phyloP scores from a whole-genome alignment of 2,888 invertebrate genomes.

The Phyto melanocephala region DNA sequence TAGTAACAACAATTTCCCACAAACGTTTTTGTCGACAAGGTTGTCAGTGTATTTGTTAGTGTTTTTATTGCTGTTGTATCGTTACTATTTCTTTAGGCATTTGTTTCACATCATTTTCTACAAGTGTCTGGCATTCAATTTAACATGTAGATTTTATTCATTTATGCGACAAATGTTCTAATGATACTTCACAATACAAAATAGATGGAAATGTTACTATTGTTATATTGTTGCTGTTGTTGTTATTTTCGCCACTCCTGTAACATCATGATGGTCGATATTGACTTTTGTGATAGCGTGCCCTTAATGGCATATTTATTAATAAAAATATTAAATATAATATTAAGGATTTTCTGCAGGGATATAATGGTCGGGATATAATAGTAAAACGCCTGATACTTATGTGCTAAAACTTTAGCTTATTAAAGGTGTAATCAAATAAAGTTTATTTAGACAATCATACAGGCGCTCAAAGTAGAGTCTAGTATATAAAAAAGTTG shows the following conservation, averaged over 20 bases:
- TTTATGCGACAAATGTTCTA: slow-evolving; percentile 65
- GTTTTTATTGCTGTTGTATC: slow-evolving; percentile 22
- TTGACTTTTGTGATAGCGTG: background rate
- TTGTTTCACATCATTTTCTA: slow-evolving; percentile 51
- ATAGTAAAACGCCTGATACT: too few species aligned
- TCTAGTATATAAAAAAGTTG: too few species aligned
- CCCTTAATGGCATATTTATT: background rate
- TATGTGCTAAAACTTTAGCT: too few species aligned
- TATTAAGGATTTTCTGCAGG: too few species aligned
- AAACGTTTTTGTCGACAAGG: slow-evolving; percentile 23
- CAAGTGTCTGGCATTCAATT: slow-evolving; percentile 58
- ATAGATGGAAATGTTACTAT: slow-evolving; percentile 42
- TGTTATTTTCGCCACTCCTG: background rate
- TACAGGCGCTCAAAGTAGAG: too few species aligned
- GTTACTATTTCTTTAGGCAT: slow-evolving; percentile 32
- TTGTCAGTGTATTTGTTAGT: slow-evolving; percentile 30
- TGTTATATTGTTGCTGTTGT: background rate
- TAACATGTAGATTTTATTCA: slow-evolving; percentile 67
- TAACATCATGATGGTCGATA: background rate
- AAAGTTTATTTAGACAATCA: too few species aligned
- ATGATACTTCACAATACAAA: slow-evolving; percentile 35
- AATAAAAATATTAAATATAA: background rate
- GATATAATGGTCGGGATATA: too few species aligned
- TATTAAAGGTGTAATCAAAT: too few species aligned
- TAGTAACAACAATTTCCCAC: slow-evolving; percentile 25